A percentile compares a stretch with the other conserved stretches of the same genome.
Conservation (phyloP, 2,113 vertebrate genomes). For the Calidris pygmaea region DNA sequence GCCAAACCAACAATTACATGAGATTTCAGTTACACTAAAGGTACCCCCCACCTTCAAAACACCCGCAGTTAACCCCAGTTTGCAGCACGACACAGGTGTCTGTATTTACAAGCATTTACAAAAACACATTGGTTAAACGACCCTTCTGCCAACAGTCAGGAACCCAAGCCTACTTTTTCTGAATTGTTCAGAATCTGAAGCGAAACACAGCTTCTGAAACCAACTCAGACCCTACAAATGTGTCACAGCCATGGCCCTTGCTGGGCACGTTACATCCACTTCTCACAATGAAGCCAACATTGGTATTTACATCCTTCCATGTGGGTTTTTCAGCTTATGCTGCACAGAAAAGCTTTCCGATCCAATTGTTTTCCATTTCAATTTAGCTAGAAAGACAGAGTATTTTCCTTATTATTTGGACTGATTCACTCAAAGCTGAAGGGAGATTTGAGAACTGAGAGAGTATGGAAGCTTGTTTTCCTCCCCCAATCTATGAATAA, state of each 20-base stretch:
- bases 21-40: no score
- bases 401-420: neutral
- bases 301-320: neutral
- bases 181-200: neutral
- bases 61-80: no score
- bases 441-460: neutral
- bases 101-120: neutral
- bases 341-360: neutral
- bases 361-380: neutral
- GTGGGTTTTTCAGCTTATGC: neutral
- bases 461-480: neutral
- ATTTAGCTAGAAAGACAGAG: neutral
- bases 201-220: neutral
- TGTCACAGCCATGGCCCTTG: neutral
- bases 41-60: neutral
- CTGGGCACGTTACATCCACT: neutral
- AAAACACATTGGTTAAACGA: accelerated
- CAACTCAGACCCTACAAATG: neutral
- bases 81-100: accelerated
- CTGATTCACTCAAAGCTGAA: neutral
- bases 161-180: neutral
- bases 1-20: neutral
- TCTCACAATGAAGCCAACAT: neutral
- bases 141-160: neutral
- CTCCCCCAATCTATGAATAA: neutral